These are phyloP conservation scores for Channa maculata DNA, from an alignment of 2,113 vertebrate species.

Conservation along the genomic window DNA sequence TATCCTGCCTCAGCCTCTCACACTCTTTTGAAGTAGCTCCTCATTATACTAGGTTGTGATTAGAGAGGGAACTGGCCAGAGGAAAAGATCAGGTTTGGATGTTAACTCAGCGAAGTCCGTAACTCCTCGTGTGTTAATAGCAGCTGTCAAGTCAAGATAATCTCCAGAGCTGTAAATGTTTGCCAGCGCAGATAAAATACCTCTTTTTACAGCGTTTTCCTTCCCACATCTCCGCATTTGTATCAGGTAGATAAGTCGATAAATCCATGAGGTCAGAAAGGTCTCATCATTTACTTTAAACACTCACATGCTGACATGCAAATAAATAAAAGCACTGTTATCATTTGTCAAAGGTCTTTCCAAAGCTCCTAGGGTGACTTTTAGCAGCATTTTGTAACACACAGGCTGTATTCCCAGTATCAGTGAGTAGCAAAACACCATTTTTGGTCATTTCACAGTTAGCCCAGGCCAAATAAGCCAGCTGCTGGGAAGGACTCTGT, in stretches of 20 bases:
- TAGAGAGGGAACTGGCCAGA: constrained; percentile 3
- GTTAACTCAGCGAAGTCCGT: not conserved
- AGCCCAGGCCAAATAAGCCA: constrained; percentile 63
- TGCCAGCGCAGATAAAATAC: constrained; percentile 37
- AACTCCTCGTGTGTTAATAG: not conserved
- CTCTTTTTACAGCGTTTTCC: not conserved
- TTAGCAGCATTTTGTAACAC: constrained; percentile 48
- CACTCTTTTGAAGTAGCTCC: constrained; percentile 35
- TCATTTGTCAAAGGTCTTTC: constrained; percentile 7
- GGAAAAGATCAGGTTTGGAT: not conserved
- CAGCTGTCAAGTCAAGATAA: constrained; percentile 13
- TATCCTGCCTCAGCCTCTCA: constrained; percentile 8
- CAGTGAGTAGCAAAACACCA: constrained; percentile 50
- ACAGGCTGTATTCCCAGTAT: constrained; percentile 51
- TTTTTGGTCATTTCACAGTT: constrained; percentile 76
- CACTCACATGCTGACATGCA: not conserved
- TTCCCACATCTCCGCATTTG: constrained; percentile 1
- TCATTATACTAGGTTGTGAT: constrained; percentile 28
- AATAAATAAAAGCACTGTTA: not conserved
- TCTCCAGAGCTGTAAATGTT: constrained; percentile 47
- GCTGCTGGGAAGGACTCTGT: constrained; percentile 53
- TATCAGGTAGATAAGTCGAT: constrained; percentile 37
- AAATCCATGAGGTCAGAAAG: not conserved
- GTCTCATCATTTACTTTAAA: constrained; percentile 12
- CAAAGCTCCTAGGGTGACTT: constrained; percentile 27